phyloP scores from a whole-genome alignment of 2,113 vertebrate genomes.

The Labeo rohita region DNA sequence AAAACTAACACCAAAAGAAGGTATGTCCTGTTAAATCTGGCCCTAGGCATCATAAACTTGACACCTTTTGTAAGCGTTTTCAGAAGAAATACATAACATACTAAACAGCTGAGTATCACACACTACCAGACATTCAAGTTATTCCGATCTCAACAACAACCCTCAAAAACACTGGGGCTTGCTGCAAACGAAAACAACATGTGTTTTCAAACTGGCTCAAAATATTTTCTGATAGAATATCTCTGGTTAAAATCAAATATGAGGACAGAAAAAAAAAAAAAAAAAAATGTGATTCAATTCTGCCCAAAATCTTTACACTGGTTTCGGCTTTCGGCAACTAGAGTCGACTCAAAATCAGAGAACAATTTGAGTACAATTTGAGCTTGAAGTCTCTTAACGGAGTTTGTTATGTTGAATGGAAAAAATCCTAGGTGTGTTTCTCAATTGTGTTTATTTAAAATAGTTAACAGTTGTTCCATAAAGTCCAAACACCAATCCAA shows the following conservation, averaged over 20 bases:
- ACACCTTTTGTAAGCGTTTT: neutral
- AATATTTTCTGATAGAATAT: neutral
- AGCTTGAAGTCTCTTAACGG: neutral
- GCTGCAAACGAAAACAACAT: neutral
- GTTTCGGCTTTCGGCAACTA: neutral
- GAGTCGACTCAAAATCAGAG: neutral
- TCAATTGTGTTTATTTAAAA: slow-evolving; percentile 18
- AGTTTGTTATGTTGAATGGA: neutral
- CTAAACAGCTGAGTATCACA: neutral
- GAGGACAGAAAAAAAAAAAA: too few species aligned
- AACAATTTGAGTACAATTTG: neutral
- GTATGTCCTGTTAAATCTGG: too few species aligned
- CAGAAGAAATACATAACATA: neutral
- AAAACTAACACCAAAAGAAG: too few species aligned
- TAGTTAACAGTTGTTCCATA: slow-evolving; percentile 5
- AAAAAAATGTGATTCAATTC: neutral
- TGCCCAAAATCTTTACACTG: neutral
- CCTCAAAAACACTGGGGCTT: neutral
- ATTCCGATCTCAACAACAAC: too few species aligned
- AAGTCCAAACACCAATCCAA: slow-evolving; percentile 1
- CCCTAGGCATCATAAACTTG: too few species aligned
- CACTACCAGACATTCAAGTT: neutral
- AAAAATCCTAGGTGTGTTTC: neutral
- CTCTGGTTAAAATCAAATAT: neutral
- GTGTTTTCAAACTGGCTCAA: neutral